Evolutionary conservation across 2,113 vertebrate species (phyloP), one percentile per base, ranked within the genome.

Genomic region (Uropsilus gracilis): DNA sequence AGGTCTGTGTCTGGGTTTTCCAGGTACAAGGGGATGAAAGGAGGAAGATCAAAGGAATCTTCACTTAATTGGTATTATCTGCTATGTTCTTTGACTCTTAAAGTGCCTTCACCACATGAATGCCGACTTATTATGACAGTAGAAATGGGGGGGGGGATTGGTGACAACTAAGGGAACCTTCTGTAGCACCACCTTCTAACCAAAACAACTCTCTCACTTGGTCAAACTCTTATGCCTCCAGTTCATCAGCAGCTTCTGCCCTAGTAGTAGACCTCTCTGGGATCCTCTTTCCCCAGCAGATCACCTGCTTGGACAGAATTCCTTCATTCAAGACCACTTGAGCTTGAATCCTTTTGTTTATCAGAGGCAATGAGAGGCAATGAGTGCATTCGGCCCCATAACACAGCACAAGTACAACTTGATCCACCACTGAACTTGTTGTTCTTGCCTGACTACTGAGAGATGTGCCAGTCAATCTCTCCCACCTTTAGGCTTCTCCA

Each of bases 281-380:
- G 8, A 6, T 61, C 10, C 34, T 39, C 39, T 73, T 8, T 37
- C 18, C 14, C 30, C 9, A 61, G 71, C 11, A 90, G 46, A 71
- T 1, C 28, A 16, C 42, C 37, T 89, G 61, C n/a, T 84, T 59
- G 46, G 18, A 66, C 46, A 89, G 39, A 26, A 50, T 69, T 28
- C 50, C 85, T 73, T 92, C 50, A 34, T 73, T 92, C 50, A 34
- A 90, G 76, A 90, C 42, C 61, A 24, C 39, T 89, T 82, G 66
- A 90, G 48, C 53, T 64, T 72, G 20, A 53, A 48, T 71, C 59
- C 44, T 69, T 87, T 64, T 0, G 0, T 64, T 10, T 73, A 37
- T 37, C 26, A 83, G n/a, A 82, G 59, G 53, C 42, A 13, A 42
- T 86, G 22, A 3, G 39, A n/a, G n/a, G n/a, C n/a, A n/a, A n/a